phyloP scores from a whole-genome alignment of 2,888 invertebrate genomes.

The Parochlus steinenii region DNA sequence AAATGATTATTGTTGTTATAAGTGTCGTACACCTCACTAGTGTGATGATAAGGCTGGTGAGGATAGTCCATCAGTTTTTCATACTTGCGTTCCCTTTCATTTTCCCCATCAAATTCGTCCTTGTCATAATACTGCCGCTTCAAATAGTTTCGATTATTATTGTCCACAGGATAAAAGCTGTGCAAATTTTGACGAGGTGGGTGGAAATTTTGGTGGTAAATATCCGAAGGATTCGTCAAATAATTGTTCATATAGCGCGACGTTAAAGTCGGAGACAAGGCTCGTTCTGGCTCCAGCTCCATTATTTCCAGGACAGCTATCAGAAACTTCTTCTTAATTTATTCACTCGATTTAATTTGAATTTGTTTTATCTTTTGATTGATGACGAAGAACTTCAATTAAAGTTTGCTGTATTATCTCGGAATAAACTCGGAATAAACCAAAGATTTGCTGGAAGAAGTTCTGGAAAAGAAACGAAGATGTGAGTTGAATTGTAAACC shows the following conservation, averaged over 20 bases:
- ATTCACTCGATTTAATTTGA: too few species aligned
- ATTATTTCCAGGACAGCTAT: too few species aligned
- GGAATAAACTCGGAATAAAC: too few species aligned
- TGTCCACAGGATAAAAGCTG: conserved; percentile 4
- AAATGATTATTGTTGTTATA: conserved; percentile 9
- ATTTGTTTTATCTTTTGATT: too few species aligned
- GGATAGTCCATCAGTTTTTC: conserved; percentile 10
- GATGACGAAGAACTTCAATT: too few species aligned
- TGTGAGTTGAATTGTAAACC: too few species aligned
- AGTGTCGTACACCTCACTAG: conserved; percentile 6
- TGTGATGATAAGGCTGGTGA: conserved; percentile 9
- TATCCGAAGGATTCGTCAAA: conserved; percentile 8
- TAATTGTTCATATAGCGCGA: conserved; percentile 10
- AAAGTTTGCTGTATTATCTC: too few species aligned
- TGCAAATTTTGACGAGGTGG: conserved; percentile 11
- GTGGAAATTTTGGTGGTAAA: conserved; percentile 10
- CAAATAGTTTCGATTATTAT: conserved; percentile 9
- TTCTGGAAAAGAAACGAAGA: too few species aligned
- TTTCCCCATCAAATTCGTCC: conserved; percentile 6
- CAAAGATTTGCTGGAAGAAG: too few species aligned
- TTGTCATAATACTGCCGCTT: conserved; percentile 10
- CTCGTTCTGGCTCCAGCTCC: conserved; percentile 11
- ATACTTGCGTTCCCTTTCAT: conserved; percentile 8
- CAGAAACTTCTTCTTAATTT: too few species aligned
- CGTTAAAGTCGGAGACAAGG: conserved; percentile 10